Evolutionary conservation across 2,797 vertebrate genomes (phyloP).

Genomic region (Microctenopoma steveboyesi): DNA sequence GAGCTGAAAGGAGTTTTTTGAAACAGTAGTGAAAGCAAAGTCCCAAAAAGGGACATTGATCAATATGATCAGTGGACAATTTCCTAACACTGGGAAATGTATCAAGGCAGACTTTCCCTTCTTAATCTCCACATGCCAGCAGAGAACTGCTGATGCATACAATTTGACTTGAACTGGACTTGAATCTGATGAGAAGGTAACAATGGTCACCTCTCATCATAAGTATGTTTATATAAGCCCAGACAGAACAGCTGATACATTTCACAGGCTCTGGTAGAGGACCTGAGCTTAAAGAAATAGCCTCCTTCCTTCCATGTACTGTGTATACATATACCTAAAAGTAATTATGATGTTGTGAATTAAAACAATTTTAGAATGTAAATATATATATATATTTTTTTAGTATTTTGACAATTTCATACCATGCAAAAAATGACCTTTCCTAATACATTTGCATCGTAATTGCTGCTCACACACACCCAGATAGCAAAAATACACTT

Average conservation of each 20-base stretch:
- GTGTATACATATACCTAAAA: too few relatives aligned
- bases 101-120: constrained; percentile 10
- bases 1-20: constrained; percentile 31
- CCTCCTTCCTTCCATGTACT: too few relatives aligned
- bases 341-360: too few relatives aligned
- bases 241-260: too few relatives aligned
- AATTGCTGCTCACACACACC: background rate
- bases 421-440: constrained; percentile 14
- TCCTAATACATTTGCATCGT: background rate
- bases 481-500: constrained; percentile 1
- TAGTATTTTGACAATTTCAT: background rate
- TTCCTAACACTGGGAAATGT: constrained; percentile 17
- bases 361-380: too few relatives aligned
- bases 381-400: background rate
- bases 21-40: constrained; percentile 32
- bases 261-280: too few relatives aligned
- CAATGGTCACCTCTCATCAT: too few relatives aligned
- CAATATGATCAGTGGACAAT: constrained; percentile 20
- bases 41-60: constrained; percentile 21
- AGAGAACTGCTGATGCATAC: constrained; percentile 4
- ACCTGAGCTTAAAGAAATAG: too few relatives aligned
- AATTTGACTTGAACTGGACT: constrained; percentile 1
- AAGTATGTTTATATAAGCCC: too few relatives aligned
- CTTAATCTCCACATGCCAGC: constrained; percentile 2
- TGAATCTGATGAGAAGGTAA: background rate